Evolutionary conservation across 1,140 invertebrate genomes (phyloP), one percentile per base, ranked within the genome.

Genomic region (Saccostrea echinata): DNA sequence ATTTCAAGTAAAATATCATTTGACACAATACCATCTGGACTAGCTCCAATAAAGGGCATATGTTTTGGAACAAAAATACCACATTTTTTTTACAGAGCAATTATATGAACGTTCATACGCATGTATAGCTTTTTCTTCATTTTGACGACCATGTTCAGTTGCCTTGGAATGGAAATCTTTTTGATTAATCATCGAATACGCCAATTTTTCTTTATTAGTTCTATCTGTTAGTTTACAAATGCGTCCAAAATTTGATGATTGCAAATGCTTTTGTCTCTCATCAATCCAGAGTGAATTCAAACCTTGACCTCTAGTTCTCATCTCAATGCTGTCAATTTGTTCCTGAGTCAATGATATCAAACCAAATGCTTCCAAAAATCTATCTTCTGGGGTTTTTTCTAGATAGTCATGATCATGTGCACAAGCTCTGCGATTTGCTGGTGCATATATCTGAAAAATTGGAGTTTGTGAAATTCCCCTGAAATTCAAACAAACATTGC

Each of bases 221-320:
- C n/a, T n/a, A n/a, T n/a, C 84, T 24, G 91, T 90, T 18, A 89
- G 85, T 86, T 91, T 91, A 35, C 89, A 89, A 88, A 91, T n/a
- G 61, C 84, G 83, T 11, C 91, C 91, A 89, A 90, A 91, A 24
- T 83, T 87, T n/a, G 91, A 92, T 43, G 90, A 88, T 11, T 81
- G 53, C 16, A 92, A 35, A 43, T 87, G 27, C 51, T n/a, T n/a
- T n/a, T n/a, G n/a, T n/a, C n/a, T n/a, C n/a, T n/a, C n/a, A n/a
- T n/a, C n/a, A n/a, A n/a, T n/a, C n/a, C n/a, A n/a, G n/a, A n/a
- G n/a, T n/a, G n/a, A n/a, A n/a, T n/a, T n/a, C n/a, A n/a, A n/a
- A 61, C 89, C 8, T 13, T 52, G 80, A 90, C 89, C 89, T 90
- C 90, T 24, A 86, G 24, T 35, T 90, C 84, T 68, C 43, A 1